Base-by-base conservation (phyloP, 2,797 vertebrate genomes). In the Anniella stebbinsi region DNA sequence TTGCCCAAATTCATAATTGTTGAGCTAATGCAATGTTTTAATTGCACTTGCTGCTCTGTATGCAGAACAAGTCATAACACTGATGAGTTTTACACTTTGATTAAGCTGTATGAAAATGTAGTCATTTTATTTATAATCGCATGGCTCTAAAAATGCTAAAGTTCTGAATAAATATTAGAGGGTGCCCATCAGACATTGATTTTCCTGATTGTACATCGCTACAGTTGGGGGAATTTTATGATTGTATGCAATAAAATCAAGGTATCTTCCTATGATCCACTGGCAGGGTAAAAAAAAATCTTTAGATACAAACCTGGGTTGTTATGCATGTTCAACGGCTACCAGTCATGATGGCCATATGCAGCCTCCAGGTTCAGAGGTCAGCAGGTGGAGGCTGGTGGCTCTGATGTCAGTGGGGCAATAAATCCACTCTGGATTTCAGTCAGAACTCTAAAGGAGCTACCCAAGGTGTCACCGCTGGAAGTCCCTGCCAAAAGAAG, bases 41-140 rank as follows among this genome's bases (percentile, higher is more conserved):
- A 95, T 94, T 95, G 92, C 54, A 78, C 88, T 95, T 33, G 17
- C 25, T 88, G 87, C 80, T 93, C 92, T 80, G 81, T 88, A 89
- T 73, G 87, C 51, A 89, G 87, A 70, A 69, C 48, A 88, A 95
- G 73, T 72, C 38, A 28, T 60, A 87, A 48, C 12, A 45, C 83
- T 89, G 92, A 94, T 92, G 90, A 91, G 85, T 93, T 95, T 94
- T 93, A 88, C 88, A 84, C 90, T 94, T 94, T 92, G 93, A 92
- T 92, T 95, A 91, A 94, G 86, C 82, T 83, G 57, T 88, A 28
- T 78, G 82, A 85, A 95, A 94, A 78, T 87, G 76, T 33, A 88
- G 70, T 48, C 76, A 41, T 93, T 95, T 92, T 91, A 84, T 94
- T 94, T 91, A 92, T 90, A 77, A 80, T 83, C 28, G 15, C 63